phyloP scores from a whole-genome alignment of 2,113 vertebrate genomes.

The Okapia johnstoni region DNA sequence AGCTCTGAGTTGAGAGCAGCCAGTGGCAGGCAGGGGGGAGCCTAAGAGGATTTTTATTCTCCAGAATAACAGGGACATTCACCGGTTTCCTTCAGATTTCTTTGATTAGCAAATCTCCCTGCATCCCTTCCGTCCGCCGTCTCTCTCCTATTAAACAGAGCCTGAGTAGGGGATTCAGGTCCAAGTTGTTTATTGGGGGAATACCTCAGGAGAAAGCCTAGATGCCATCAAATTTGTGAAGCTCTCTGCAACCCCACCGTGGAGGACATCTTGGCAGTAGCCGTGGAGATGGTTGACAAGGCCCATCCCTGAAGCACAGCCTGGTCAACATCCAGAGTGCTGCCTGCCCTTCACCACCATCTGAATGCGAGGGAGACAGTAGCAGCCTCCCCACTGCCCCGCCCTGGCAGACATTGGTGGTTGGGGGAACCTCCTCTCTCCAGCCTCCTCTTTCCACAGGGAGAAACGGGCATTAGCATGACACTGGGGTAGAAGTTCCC shows the following conservation, averaged over 20 bases:
- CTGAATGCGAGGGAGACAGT: neutral
- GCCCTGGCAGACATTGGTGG: neutral
- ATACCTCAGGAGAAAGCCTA: neutral
- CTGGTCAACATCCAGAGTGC: neutral
- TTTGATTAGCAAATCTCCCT: neutral
- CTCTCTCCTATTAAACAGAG: neutral
- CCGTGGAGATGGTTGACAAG: neutral
- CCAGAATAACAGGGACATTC: neutral
- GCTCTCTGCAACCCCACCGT: neutral
- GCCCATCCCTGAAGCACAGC: neutral
- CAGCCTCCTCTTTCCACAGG: neutral
- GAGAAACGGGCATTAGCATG: neutral
- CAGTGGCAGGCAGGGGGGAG: fast-evolving
- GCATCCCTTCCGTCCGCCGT: neutral
- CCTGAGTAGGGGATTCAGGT: neutral
- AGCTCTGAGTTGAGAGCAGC: neutral
- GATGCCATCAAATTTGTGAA: neutral
- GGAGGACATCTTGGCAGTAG: neutral
- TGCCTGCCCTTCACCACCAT: too few relatives aligned
- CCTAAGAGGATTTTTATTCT: neutral
- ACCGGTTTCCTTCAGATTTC: neutral
- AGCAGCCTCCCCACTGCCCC: neutral
- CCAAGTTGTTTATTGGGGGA: neutral
- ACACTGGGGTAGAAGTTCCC: neutral
- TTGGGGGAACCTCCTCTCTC: neutral